Conservation (phyloP, 2,888 invertebrate genomes). For the Heterodera filipjevi region DNA sequence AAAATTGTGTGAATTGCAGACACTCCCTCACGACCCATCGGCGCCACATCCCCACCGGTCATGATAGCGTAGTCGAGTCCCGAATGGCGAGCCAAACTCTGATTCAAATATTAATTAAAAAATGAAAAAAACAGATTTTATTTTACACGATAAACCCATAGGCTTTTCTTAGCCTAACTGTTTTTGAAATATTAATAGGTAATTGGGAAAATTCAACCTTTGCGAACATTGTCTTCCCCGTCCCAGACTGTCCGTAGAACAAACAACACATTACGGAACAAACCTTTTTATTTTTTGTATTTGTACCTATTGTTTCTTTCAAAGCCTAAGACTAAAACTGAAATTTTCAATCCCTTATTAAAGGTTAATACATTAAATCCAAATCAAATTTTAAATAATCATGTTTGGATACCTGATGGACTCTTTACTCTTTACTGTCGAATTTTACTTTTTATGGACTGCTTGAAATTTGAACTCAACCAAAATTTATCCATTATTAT, state of each 20-base stretch:
- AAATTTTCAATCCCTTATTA: too few relatives aligned
- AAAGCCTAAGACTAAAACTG: not conserved
- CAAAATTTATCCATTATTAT: too few relatives aligned
- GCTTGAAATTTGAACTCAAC: too few relatives aligned
- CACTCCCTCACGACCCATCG: constrained; percentile 95
- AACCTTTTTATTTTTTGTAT: constrained; percentile 90
- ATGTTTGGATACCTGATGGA: too few relatives aligned
- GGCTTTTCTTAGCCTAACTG: too few relatives aligned
- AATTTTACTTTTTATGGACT: too few relatives aligned
- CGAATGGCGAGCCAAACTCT: constrained; percentile 90
- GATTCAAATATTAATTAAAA: constrained; percentile 34
- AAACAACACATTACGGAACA: constrained; percentile 91
- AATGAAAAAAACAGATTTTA: not conserved
- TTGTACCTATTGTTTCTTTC: constrained; percentile 82
- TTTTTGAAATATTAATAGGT: too few relatives aligned
- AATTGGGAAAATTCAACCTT: constrained; percentile 34
- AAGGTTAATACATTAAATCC: too few relatives aligned
- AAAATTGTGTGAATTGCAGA: constrained; percentile 95
- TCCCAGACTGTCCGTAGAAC: constrained; percentile 98
- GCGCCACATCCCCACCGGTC: constrained; percentile 97
- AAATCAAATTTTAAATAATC: too few relatives aligned
- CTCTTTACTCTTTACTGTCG: too few relatives aligned
- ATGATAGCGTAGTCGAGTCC: constrained; percentile 98
- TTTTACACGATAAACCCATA: too few relatives aligned
- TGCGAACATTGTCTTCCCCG: constrained; percentile 69